Evolutionary conservation across 2,888 invertebrate species (phyloP).

Genomic region (Oeneis ivallda): DNA sequence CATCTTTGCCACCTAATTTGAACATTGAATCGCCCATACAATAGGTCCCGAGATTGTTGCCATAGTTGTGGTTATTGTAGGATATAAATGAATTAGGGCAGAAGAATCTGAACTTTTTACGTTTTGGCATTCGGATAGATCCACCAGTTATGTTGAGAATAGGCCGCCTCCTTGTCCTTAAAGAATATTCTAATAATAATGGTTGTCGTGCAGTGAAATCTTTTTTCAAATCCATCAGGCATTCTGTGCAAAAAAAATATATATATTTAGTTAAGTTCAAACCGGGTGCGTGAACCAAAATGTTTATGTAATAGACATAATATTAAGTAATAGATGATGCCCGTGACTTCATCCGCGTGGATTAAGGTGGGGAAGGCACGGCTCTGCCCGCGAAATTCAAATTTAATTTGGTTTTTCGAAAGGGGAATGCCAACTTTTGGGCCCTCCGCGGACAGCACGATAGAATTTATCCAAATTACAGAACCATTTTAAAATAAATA

Average conservation of each 20-base stretch:
- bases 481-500: no score
- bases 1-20: constrained; percentile 38
- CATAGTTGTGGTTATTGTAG: constrained; percentile 37
- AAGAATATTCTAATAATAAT: no score
- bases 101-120: constrained; percentile 41
- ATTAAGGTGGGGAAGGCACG: no score
- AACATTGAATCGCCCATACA: constrained; percentile 49
- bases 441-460: no score
- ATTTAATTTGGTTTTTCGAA: no score
- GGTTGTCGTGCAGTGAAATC: constrained; percentile 48
- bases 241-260: constrained; percentile 46
- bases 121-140: constrained; percentile 44
- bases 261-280: no score
- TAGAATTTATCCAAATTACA: no score
- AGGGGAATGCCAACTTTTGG: no score
- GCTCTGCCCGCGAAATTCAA: no score
- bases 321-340: no score
- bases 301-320: no score
- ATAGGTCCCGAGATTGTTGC: constrained; percentile 31
- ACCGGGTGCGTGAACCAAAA: not conserved
- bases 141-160: constrained; percentile 34
- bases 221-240: constrained; percentile 47
- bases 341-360: no score
- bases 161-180: constrained; percentile 33
- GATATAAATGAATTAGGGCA: constrained; percentile 48